These are phyloP conservation scores for Drosophila gaucha DNA, from an alignment of 2,888 invertebrate species.

Conservation along the genomic window DNA sequence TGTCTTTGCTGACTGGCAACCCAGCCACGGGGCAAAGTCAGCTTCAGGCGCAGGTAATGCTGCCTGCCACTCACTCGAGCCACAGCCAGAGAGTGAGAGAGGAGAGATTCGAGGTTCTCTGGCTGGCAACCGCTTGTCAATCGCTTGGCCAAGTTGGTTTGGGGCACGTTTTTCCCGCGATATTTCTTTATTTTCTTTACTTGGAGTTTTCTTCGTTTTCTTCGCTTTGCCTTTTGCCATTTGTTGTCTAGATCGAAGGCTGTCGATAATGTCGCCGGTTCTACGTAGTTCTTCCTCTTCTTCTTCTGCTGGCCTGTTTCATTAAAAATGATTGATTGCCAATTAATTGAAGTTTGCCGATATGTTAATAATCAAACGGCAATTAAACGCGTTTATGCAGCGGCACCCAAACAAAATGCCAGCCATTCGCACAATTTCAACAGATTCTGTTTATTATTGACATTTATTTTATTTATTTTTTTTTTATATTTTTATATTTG, in stretches of 20 bases:
- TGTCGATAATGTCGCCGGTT: slow-evolving; percentile 69
- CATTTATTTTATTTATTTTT: slow-evolving; percentile 5
- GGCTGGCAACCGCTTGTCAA: slow-evolving; percentile 65
- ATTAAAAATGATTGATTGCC: slow-evolving; percentile 82
- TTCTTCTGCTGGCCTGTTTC: slow-evolving; percentile 54
- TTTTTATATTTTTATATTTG: slow-evolving; percentile 9
- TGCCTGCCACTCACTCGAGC: slow-evolving; percentile 43
- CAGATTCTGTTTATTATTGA: not conserved
- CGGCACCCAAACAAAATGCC: not conserved
- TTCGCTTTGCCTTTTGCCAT: slow-evolving; percentile 12
- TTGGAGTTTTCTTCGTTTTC: slow-evolving; percentile 1
- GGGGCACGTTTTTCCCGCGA: slow-evolving; percentile 53
- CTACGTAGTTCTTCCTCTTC: slow-evolving; percentile 16
- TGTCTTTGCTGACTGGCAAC: slow-evolving; percentile 49
- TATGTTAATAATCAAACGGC: slow-evolving; percentile 76
- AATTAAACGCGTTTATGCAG: slow-evolving; percentile 53
- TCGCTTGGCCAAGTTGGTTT: slow-evolving; percentile 56
- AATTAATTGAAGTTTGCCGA: slow-evolving; percentile 82
- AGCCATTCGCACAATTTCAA: slow-evolving; percentile 2
- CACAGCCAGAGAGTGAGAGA: not conserved
- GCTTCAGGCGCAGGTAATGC: slow-evolving; percentile 50
- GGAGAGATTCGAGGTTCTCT: not conserved
- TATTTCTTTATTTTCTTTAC: slow-evolving; percentile 44
- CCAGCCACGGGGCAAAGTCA: slow-evolving; percentile 45
- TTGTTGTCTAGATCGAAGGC: slow-evolving; percentile 63